Conservation (phyloP, 1,140 invertebrate genomes). For the Brachystomella parvula region DNA sequence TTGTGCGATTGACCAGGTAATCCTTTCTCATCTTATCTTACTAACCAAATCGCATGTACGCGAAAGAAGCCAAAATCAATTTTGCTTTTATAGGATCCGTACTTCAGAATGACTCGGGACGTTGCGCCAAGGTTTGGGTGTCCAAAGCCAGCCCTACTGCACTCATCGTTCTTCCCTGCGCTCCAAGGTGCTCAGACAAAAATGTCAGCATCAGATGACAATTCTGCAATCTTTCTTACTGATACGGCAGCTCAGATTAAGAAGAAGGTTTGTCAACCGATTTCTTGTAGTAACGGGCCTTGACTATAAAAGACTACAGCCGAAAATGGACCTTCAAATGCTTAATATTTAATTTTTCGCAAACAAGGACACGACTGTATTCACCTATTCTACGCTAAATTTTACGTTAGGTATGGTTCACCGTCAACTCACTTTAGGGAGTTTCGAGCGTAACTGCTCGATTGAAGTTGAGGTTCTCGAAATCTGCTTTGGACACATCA, state of each 20-base stretch:
- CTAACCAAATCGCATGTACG: not conserved
- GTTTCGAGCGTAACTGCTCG: too few relatives aligned
- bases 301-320: too few relatives aligned
- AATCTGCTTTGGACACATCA: too few relatives aligned
- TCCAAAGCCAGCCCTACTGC: conserved; percentile 87
- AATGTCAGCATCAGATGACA: conserved; percentile 93
- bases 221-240: conserved; percentile 88
- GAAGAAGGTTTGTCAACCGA: conserved; percentile 61
- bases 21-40: conserved; percentile 15
- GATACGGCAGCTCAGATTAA: conserved; percentile 96
- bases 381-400: too few relatives aligned
- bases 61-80: not conserved
- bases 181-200: conserved; percentile 93
- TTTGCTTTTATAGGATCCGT: conserved; percentile 66
- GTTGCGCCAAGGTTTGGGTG: conserved; percentile 81
- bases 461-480: too few relatives aligned
- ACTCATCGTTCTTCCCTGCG: conserved; percentile 91
- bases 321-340: too few relatives aligned
- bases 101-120: conserved; percentile 97
- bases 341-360: too few relatives aligned
- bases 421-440: too few relatives aligned
- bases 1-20: conserved; percentile 94
- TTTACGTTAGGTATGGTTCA: too few relatives aligned
- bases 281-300: too few relatives aligned
- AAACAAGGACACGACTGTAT: too few relatives aligned